These are phyloP conservation scores for Zaprionus vittiger DNA, from an alignment of 1,140 invertebrate genomes.

Conservation along the genomic window DNA sequence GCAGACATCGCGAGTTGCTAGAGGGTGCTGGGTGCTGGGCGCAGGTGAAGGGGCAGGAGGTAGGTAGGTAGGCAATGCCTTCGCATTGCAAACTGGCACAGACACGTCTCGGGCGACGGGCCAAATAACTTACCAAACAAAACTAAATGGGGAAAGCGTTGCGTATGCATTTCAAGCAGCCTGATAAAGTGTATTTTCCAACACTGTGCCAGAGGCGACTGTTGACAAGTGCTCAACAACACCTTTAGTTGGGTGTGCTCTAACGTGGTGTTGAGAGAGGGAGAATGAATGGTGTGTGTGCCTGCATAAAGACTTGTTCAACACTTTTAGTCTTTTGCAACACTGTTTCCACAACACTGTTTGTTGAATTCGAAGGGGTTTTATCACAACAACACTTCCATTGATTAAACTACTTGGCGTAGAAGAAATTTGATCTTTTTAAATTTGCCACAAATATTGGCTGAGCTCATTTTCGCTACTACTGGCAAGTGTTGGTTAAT, in stretches of 20 bases:
- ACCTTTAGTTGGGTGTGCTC: not conserved
- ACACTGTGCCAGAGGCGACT: constrained; percentile 32
- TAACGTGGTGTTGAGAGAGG: not conserved
- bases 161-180: constrained; percentile 23
- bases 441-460: too few species aligned
- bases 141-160: constrained; percentile 29
- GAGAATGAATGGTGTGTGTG: not conserved
- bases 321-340: not conserved
- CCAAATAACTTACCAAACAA: constrained; percentile 39
- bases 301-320: not conserved
- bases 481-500: too few species aligned
- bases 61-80: not conserved
- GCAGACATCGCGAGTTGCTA: constrained; percentile 29
- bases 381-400: too few species aligned
- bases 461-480: too few species aligned
- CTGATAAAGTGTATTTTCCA: constrained; percentile 37
- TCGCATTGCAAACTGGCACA: constrained; percentile 10
- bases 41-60: not conserved
- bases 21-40: not conserved
- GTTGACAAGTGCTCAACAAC: constrained; percentile 37
- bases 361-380: too few species aligned
- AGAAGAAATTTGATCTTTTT: too few species aligned
- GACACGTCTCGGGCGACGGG: constrained; percentile 29
- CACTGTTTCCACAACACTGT: not conserved
- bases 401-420: too few species aligned